A percentile compares a stretch with the other conserved stretches of the same genome.
Conservation (phyloP, 1,140 invertebrate genomes). For the Dendroctonus ponderosae region DNA sequence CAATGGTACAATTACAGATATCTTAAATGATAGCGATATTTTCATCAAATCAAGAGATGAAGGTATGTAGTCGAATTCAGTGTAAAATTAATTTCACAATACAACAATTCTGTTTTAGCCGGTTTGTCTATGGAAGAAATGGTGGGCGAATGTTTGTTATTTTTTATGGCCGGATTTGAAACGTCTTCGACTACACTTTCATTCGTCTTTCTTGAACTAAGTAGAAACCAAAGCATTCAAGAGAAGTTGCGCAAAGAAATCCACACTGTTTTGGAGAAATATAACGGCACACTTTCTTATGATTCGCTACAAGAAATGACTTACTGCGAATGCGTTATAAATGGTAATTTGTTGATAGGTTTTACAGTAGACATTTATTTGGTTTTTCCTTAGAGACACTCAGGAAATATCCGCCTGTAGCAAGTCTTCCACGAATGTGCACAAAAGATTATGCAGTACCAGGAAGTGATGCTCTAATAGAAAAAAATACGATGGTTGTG, state of each 20-base stretch:
- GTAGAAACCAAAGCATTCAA: constrained; percentile 54
- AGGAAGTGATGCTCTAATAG: constrained; percentile 49
- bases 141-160: no score
- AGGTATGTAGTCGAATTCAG: constrained; percentile 10
- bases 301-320: constrained; percentile 58
- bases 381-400: constrained; percentile 47
- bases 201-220: constrained; percentile 55
- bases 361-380: not conserved
- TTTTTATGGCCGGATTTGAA: constrained; percentile 50
- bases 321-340: constrained; percentile 57
- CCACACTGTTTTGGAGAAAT: constrained; percentile 48
- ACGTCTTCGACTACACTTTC: constrained; percentile 53
- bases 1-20: constrained; percentile 12
- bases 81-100: not conserved
- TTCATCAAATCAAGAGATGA: constrained; percentile 2
- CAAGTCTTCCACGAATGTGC: constrained; percentile 55
- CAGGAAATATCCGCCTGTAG: constrained; percentile 63
- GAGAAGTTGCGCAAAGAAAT: constrained; percentile 54
- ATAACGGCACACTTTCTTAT: constrained; percentile 56
- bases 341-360: constrained; percentile 42
- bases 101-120: no score
- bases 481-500: constrained; percentile 49
- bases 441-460: constrained; percentile 49
- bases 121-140: no score
- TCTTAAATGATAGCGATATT: constrained; percentile 12